Percentiles rank a stretch among this genome's conserved stretches.
phyloP scores from a whole-genome alignment of 2,113 vertebrate species.

The Eulacestoma nigropectus region DNA sequence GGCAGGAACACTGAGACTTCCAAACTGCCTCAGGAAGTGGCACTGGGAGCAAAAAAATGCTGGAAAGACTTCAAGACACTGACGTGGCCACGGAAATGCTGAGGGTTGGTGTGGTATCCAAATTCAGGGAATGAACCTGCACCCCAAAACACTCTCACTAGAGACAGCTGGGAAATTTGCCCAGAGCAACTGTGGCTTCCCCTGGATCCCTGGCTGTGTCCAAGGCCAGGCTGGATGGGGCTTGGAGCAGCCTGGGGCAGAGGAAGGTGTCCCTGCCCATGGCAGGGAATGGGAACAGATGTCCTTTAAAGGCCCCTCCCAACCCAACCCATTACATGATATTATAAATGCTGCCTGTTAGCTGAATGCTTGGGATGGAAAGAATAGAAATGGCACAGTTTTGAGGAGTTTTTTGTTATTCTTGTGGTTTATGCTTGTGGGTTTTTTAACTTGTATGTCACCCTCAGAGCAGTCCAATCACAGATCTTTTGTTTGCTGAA shows the following conservation, averaged over 20 bases:
- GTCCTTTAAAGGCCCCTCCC: background rate
- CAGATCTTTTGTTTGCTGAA: background rate
- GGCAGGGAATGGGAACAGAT: background rate
- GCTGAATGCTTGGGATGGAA: background rate
- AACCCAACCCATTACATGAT: background rate
- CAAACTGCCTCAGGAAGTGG: background rate
- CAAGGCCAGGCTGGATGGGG: background rate
- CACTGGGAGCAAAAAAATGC: background rate
- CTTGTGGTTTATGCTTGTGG: background rate
- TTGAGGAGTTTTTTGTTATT: background rate
- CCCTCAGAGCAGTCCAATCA: background rate
- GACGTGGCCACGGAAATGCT: background rate
- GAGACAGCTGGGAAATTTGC: background rate
- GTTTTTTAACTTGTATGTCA: background rate
- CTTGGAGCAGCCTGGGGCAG: background rate
- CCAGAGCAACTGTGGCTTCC: background rate
- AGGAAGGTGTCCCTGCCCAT: background rate
- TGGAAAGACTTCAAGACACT: background rate
- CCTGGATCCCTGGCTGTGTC: background rate
- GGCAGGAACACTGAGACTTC: background rate
- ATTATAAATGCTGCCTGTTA: background rate
- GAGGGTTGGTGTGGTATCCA: no score
- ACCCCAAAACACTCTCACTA: background rate
- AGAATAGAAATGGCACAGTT: background rate
- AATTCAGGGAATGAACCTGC: background rate